Evolutionary conservation across 37 sponge, comb jelly and placozoan genomes (phyloP), one percentile per base, ranked within the genome.

Genomic region (Geodia barretti): DNA sequence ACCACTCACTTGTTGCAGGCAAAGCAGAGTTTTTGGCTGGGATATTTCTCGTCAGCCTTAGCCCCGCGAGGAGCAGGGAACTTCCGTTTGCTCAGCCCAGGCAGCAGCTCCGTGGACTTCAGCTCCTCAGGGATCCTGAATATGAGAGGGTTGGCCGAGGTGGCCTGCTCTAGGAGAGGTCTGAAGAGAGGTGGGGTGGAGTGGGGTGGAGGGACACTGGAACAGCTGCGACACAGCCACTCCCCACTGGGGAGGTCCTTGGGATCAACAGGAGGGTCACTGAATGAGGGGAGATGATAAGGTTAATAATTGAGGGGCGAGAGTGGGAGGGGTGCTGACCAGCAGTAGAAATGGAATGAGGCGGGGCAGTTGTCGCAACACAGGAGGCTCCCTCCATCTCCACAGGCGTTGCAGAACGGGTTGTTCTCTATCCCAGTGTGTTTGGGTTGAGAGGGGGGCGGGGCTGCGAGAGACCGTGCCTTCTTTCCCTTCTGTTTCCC

Each of bases 331-430:
- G 66, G 8, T 24, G 54, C 85, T 78, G 68, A 96, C 97, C 94
- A 93, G 87, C 97, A 96, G 79, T 65, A 72, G 75, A 93, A 90
- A 42, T 96, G 97, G 70, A 93, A 96, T 4, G 97, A 93, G 39
- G 81, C 67, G 24, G 97, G 97, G 60, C 97, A 96, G 26, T 81
- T 86, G 40, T 96, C 97, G 73, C 97, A 96, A 83, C 97, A 96
- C 43, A 97, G 87, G 0, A 97, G 83, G 41, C 65, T 79, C 9
- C 97, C 97, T 25, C 97, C 97, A 65, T 97, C 97, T 8, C 87
- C 79, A 86, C 97, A 97, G 31, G 87, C 87, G 69, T 88, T 88
- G 68, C 97, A 97, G 73, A 75, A 88, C 4, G 96, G 87, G 64
- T 93, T 81, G 77, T 97, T 97, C 34, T 83, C 79, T 29, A 81